Percentiles rank a stretch among this genome's conserved stretches.
These are phyloP conservation scores for Zootermopsis nevadensis DNA, from an alignment of 2,888 invertebrate genomes.

Conservation along the genomic window DNA sequence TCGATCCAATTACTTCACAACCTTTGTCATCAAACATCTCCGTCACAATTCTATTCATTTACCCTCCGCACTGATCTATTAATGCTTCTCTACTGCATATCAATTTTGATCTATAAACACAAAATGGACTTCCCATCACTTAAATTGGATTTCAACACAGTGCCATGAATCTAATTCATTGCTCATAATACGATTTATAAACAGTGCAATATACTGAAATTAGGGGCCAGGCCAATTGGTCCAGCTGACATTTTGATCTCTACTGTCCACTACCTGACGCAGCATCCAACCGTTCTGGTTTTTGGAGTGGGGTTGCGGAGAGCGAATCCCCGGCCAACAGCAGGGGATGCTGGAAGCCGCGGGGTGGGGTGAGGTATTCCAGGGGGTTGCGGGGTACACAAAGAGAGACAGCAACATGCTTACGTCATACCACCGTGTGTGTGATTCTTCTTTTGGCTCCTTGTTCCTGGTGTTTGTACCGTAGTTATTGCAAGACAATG, in stretches of 20 bases:
- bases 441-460: not conserved
- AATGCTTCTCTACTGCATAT: not conserved
- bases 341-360: not conserved
- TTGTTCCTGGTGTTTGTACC: not conserved
- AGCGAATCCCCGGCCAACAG: not conserved
- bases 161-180: not conserved
- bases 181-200: not conserved
- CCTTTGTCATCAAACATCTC: not conserved
- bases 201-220: not conserved
- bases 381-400: not conserved
- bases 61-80: no score
- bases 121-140: slow-evolving; percentile 5
- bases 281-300: not conserved
- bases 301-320: not conserved
- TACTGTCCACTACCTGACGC: not conserved
- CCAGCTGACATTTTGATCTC: not conserved
- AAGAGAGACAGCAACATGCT: not conserved
- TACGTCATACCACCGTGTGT: not conserved
- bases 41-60: no score
- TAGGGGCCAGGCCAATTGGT: not conserved
- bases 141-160: slow-evolving; percentile 5
- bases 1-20: not conserved
- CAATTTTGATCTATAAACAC: slow-evolving; percentile 10
- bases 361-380: not conserved
- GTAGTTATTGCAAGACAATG: not conserved